Evolutionary conservation across 2,113 vertebrate species (phyloP), one percentile per base, ranked within the genome.

Genomic region (Engraulis encrasicolus): DNA sequence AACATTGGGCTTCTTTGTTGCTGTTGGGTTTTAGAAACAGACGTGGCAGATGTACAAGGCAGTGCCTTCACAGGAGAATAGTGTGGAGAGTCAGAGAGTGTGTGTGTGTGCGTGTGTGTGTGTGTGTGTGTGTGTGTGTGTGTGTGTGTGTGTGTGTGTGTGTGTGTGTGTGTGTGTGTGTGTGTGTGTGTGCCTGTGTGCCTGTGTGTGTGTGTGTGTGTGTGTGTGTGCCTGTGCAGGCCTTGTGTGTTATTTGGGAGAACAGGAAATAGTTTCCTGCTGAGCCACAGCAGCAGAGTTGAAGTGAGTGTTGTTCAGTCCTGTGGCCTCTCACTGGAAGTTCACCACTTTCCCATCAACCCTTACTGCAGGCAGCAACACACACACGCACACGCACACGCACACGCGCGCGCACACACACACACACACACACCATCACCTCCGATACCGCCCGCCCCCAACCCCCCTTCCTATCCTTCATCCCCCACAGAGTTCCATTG

Each of bases 211-310:
- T 23, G 61, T 31, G 23, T 31, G 61, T 31, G 23, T 71, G 61
- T 71, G 61, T 71, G 27, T 12, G 61, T 34, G 27, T 5, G 61
- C 6, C 7, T 61, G 58, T 61, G 6, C 9, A 9, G 40, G 40
- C 9, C 40, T 9, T 45, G 9, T 61, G n/a, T 61, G n/a, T 61
- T n/a, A 23, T 61, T 23, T 88, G 89, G 89, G 90, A 90, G 88
- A 93, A 91, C 80, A 19, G 91, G 91, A 91, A 92, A 88, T 81
- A 82, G 84, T 80, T 86, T 79, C 87, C 85, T 80, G 45, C n/a
- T 1, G 17, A 81, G 66, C 12, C 66, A 34, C 66, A 74, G 66
- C 58, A 27, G n/a, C 27, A 34, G 66, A 74, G 34, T 74, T 74
- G 66, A 74, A 31, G 58, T 66, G 23, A 34, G 66, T 74, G 66